Conservation (phyloP, 1,140 invertebrate genomes). For the Saccostrea echinata region DNA sequence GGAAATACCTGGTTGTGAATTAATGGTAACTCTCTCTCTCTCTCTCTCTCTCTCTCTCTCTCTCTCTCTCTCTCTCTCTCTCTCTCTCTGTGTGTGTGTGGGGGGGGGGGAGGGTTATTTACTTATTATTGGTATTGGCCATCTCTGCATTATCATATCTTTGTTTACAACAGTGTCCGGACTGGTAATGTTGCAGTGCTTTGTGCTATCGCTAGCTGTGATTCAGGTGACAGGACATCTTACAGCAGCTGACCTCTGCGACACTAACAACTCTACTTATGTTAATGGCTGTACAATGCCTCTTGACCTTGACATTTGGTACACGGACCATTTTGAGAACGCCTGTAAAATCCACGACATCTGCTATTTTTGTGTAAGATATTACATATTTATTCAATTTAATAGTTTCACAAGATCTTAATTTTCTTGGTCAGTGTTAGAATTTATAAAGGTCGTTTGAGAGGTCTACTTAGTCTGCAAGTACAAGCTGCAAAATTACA, state of each 20-base stretch:
- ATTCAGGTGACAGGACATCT: not conserved
- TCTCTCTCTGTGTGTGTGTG: too few relatives aligned
- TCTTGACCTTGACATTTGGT: constrained; percentile 13
- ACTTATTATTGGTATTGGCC: not conserved
- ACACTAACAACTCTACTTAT: not conserved
- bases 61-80: constrained; percentile 30
- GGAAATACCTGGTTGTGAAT: not conserved
- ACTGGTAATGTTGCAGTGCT: not conserved
- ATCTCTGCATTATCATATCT: not conserved
- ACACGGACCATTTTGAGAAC: not conserved
- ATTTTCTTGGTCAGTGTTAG: too few relatives aligned
- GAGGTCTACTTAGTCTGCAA: too few relatives aligned
- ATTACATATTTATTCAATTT: too few relatives aligned
- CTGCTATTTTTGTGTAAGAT: constrained; percentile 20
- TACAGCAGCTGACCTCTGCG: not conserved
- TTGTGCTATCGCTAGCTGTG: not conserved
- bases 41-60: constrained; percentile 14
- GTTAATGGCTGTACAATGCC: constrained; percentile 22
- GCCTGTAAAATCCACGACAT: constrained; percentile 17
- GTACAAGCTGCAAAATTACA: too few relatives aligned
- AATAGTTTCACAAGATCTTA: too few relatives aligned
- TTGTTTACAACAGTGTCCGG: not conserved
- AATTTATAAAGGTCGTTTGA: too few relatives aligned
- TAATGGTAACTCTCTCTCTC: not conserved
- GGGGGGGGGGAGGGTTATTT: too few relatives aligned